Conservation (phyloP, 2,113 vertebrate genomes). For the Alectura lathami region DNA sequence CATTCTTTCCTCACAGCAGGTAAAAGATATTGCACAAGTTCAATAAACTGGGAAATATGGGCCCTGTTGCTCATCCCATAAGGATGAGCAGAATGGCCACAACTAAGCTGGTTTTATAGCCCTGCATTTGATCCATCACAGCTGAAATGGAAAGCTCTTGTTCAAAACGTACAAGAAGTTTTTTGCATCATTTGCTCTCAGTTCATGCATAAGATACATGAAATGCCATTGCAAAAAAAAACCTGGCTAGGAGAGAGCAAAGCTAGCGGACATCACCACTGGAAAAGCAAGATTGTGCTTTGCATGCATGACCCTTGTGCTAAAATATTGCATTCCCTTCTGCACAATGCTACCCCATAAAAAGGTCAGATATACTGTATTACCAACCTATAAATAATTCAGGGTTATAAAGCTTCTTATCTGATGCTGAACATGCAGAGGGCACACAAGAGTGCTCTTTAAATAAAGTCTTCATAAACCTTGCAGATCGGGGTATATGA, state of each 20-base stretch:
- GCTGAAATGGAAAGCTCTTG: not conserved
- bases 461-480: conserved; percentile 34
- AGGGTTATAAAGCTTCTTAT: conserved; percentile 56
- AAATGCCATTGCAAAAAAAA: not conserved
- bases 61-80: not conserved
- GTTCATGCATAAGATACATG: not conserved
- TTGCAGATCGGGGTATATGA: not conserved
- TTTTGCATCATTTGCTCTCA: not conserved
- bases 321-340: conserved; percentile 9
- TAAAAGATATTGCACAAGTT: not conserved
- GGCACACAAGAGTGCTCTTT: conserved; percentile 32
- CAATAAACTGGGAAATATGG: conserved; percentile 2
- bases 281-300: not conserved
- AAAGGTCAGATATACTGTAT: conserved; percentile 58
- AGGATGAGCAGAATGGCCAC: not conserved
- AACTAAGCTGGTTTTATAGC: not conserved
- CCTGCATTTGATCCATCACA: not conserved
- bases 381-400: conserved; percentile 69
- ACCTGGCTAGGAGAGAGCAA: not conserved
- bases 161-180: not conserved
- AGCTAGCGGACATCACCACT: not conserved
- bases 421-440: conserved; percentile 39
- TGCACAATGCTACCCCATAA: not conserved
- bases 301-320: not conserved
- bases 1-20: not conserved